A percentile compares a stretch with the other conserved stretches of the same genome.
Evolutionary conservation across 2,888 invertebrate species (phyloP).

Genomic region (Graphium colonna): DNA sequence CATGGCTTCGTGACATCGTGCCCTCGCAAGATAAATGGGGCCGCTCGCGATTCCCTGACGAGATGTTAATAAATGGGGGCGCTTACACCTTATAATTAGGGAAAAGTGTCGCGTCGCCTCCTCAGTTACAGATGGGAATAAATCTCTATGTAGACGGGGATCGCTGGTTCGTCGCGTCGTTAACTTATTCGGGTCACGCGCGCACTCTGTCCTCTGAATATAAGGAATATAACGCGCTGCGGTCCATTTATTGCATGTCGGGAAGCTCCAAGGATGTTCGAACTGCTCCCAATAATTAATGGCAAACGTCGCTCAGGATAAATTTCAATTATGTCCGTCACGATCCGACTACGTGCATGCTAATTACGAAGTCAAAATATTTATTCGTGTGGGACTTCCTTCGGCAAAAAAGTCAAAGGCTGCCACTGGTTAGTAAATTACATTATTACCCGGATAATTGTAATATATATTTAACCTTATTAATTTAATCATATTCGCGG

Average conservation of each 20-base stretch:
- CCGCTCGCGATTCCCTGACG: conserved; percentile 62
- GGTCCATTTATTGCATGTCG: conserved; percentile 72
- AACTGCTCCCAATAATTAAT: conserved; percentile 71
- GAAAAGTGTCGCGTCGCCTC: conserved; percentile 75
- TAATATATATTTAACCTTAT: no score
- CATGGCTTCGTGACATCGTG: background rate
- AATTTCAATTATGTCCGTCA: conserved; percentile 11
- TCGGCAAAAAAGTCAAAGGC: no score
- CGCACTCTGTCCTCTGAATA: conserved; percentile 72
- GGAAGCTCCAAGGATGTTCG: conserved; percentile 57
- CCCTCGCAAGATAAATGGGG: conserved; percentile 9
- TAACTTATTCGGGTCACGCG: conserved; percentile 71
- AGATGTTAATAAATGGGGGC: conserved; percentile 73
- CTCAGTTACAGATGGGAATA: conserved; percentile 78
- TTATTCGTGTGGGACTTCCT: no score
- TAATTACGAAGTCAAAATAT: no score
- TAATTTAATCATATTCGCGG: no score
- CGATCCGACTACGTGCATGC: no score
- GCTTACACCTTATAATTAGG: conserved; percentile 76
- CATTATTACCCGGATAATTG: no score
- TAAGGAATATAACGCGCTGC: conserved; percentile 65
- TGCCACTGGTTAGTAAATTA: no score
- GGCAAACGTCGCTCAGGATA: conserved; percentile 41
- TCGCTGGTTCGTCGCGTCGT: conserved; percentile 44
- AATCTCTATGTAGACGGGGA: conserved; percentile 76